Base-by-base conservation (phyloP, 2,113 vertebrate genomes). In the Bucco capensis region DNA sequence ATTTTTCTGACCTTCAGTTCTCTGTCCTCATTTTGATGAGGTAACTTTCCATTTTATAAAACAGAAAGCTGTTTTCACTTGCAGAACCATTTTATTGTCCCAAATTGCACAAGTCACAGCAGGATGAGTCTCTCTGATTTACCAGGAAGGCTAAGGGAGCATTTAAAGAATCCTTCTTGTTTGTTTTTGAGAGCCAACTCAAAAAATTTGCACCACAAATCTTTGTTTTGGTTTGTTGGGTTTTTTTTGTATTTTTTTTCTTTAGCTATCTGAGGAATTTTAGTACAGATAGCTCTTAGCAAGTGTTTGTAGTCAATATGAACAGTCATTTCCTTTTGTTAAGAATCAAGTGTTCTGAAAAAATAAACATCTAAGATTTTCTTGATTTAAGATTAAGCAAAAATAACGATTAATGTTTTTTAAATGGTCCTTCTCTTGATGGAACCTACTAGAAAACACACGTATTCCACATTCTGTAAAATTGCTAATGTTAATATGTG, bases 1-100 rank as follows among this genome's bases (percentile, higher is more conserved):
- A 83, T 73, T 81, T 54, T 89, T 94, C 90, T 95, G 90, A 94
- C 88, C 88, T 94, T 92, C 78, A 79, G 16, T 44, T 89, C 75
- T 64, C 28, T 51, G 80, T 82, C 65, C 66, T 86, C 87, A 71
- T 93, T 89, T 53, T 83, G 83, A 96, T 95, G 83, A 92, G 80
- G 78, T 77, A 90, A 10, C 85, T 94, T 96, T 62, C 51, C 61
- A 42, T 87, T 95, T 88, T 89, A 30, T 70, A 38, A 86, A 94
- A 89, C 49, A 89, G 88, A 84, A 82, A 92, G 89, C 90, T 94
- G 62, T 92, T 96, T 95, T 96, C 93, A 86, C 71, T 93, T 94
- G 89, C 78, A 95, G 89, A 96, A 89, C 86, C 42, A 67, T 90
- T 94, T 72, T 81, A 88, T 92, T 90, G 86, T 94, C 65, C 70